These are phyloP conservation scores for Periophthalmus modestus DNA, from an alignment of 2,113 vertebrate genomes.

Conservation along the genomic window DNA sequence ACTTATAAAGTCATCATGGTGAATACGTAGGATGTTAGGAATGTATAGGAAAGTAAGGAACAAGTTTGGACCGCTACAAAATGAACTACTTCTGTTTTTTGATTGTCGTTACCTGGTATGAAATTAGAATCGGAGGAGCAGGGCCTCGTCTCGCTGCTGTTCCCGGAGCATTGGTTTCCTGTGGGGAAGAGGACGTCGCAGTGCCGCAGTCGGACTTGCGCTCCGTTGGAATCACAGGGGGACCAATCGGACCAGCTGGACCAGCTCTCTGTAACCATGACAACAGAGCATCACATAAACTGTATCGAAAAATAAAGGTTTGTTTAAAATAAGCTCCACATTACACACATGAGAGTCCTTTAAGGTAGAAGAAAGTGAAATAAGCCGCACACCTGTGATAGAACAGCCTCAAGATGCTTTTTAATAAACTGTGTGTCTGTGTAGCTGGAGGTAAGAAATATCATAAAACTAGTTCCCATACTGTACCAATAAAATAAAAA, in stretches of 20 bases:
- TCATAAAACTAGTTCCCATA: neutral
- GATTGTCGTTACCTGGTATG: conserved; percentile 84
- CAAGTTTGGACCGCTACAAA: too few species aligned
- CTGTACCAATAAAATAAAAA: neutral
- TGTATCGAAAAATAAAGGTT: conserved; percentile 1
- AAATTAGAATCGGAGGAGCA: conserved; percentile 88
- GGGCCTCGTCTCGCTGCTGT: conserved; percentile 83
- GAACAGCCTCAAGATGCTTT: conserved; percentile 49
- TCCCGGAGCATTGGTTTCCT: conserved; percentile 90
- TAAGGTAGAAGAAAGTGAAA: conserved; percentile 37
- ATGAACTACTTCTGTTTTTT: too few species aligned
- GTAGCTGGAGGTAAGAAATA: neutral
- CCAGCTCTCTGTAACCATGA: conserved; percentile 87
- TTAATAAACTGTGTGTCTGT: conserved; percentile 23
- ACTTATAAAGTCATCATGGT: too few species aligned
- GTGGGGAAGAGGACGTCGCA: conserved; percentile 89
- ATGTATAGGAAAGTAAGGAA: too few species aligned
- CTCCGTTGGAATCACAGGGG: conserved; percentile 81
- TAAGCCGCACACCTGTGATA: conserved; percentile 42
- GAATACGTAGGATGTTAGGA: too few species aligned
- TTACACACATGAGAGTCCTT: conserved; percentile 48
- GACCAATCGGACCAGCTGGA: conserved; percentile 94
- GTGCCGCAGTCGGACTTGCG: conserved; percentile 85
- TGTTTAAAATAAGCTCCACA: conserved; percentile 18
- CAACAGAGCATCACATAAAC: conserved; percentile 38